Evolutionary conservation across 2,113 vertebrate genomes (phyloP).

Genomic region (Siniperca knerii): DNA sequence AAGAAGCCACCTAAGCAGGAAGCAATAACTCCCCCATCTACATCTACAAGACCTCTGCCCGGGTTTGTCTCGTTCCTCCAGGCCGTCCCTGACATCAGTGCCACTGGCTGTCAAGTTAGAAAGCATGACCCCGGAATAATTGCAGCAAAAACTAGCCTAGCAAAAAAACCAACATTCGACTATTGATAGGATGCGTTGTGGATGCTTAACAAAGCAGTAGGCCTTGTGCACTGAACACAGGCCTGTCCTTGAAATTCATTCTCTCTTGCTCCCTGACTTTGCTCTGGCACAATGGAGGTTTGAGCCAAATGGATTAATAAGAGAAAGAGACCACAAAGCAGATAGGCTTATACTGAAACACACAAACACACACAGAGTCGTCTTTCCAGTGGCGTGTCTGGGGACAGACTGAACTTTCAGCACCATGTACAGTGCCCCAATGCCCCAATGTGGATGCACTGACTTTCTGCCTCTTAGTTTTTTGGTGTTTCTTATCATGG

Average conservation of each 20-base stretch:
- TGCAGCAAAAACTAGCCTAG: conserved; percentile 6
- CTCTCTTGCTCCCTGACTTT: conserved; percentile 25
- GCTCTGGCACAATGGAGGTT: conserved; percentile 53
- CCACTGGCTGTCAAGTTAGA: conserved; percentile 14
- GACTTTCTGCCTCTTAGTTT: conserved; percentile 11
- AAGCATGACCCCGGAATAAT: conserved; percentile 4
- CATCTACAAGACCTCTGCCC: conserved; percentile 17
- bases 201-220: conserved; percentile 40
- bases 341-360: conserved; percentile 59
- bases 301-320: conserved; percentile 70
- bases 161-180: conserved; percentile 14
- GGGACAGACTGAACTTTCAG: conserved; percentile 72
- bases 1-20: conserved; percentile 16
- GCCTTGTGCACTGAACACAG: conserved; percentile 22
- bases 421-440: conserved; percentile 69
- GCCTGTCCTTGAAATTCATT: conserved; percentile 68
- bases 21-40: conserved; percentile 12
- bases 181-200: background rate
- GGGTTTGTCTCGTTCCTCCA: conserved; percentile 31
- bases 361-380: conserved; percentile 7
- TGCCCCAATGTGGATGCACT: background rate
- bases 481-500: background rate
- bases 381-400: conserved; percentile 33
- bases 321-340: conserved; percentile 57
- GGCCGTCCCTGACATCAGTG: conserved; percentile 40